phyloP scores from a whole-genome alignment of 2,113 vertebrate species.

The Paedocypris sp. region DNA sequence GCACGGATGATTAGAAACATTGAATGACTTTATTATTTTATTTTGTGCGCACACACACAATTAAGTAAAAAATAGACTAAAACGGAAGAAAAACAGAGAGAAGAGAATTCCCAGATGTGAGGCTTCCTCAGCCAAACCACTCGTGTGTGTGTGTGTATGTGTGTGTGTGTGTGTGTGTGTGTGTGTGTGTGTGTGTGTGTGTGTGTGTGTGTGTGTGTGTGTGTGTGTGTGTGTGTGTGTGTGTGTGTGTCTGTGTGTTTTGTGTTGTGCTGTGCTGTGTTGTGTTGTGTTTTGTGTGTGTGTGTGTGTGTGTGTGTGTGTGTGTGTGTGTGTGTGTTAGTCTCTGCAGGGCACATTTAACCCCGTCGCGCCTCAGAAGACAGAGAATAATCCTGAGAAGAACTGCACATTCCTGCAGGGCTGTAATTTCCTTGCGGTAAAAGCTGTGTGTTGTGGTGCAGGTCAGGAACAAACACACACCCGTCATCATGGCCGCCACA shows the following conservation, averaged over 20 bases:
- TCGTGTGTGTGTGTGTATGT: no score
- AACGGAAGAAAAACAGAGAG: conserved; percentile 25
- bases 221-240: no score
- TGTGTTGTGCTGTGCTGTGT: no score
- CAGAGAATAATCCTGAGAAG: conserved; percentile 68
- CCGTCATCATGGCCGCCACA: conserved; percentile 66
- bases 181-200: no score
- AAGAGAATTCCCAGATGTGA: conserved; percentile 57
- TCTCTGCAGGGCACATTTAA: conserved; percentile 27
- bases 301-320: no score
- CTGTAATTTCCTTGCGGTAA: conserved; percentile 70
- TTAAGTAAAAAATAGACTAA: conserved; percentile 10
- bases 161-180: no score
- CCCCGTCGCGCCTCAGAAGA: conserved; percentile 47
- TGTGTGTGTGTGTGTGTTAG: no score
- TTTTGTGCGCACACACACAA: no score
- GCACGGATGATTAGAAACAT: no score
- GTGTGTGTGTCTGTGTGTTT: no score
- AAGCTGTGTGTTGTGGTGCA: conserved; percentile 70
- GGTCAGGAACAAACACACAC: conserved; percentile 67
- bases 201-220: no score
- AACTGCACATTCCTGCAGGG: conserved; percentile 67
- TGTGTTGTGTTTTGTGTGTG: background rate
- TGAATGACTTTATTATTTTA: no score
- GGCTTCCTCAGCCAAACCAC: conserved; percentile 52